A percentile compares a stretch with the other conserved stretches of the same genome.
Conservation (phyloP, 2,797 vertebrate species). For the Astyanax mexicanus region DNA sequence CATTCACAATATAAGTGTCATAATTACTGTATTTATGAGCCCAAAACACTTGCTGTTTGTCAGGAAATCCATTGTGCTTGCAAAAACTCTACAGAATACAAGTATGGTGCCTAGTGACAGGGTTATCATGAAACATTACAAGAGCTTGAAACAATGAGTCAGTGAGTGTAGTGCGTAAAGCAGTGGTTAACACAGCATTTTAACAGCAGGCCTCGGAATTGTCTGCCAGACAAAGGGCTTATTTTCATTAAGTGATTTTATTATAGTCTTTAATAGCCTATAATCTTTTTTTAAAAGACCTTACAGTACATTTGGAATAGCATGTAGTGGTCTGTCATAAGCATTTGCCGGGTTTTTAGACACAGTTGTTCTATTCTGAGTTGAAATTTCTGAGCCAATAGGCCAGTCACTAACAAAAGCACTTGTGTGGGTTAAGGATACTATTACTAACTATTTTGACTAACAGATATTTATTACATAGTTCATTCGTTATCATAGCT, state of each 20-base stretch:
- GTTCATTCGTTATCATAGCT: too few species aligned
- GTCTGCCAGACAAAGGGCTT: not conserved
- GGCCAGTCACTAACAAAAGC: too few species aligned
- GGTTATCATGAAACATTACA: not conserved
- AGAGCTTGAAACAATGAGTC: not conserved
- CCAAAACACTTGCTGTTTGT: not conserved
- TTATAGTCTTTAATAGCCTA: too few species aligned
- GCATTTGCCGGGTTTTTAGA: too few species aligned
- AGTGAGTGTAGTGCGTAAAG: not conserved
- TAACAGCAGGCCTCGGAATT: not conserved
- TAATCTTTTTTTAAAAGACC: too few species aligned
- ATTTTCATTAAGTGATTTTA: not conserved
- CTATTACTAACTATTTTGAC: too few species aligned
- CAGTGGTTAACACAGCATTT: not conserved
- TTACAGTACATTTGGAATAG: too few species aligned
- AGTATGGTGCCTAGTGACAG: not conserved
- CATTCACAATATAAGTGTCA: not conserved
- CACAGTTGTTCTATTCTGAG: too few species aligned
- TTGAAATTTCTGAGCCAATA: too few species aligned
- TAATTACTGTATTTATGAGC: slow-evolving; percentile 2
- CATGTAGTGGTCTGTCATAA: too few species aligned
- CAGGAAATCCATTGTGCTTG: not conserved
- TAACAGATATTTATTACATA: too few species aligned
- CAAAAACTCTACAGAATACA: not conserved
- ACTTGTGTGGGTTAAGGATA: too few species aligned